Evolutionary conservation across 2,113 vertebrate species (phyloP), one percentile per base, ranked within the genome.

Genomic region (Ranitomeya variabilis): DNA sequence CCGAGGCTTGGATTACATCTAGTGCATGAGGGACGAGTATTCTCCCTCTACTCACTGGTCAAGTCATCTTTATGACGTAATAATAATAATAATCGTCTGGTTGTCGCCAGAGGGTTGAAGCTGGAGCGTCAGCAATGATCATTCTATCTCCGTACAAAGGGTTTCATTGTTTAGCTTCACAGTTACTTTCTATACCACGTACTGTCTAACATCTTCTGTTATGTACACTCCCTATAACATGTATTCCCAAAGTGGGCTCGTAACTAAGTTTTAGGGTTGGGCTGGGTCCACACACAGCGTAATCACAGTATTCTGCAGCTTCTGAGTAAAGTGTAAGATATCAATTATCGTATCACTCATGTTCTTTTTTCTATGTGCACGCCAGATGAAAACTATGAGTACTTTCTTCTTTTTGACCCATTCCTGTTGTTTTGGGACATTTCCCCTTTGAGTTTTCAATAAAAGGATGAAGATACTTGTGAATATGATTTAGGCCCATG

Each of bases 141-240:
- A 87, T 13, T 86, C 45, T n/a, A 78, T 19, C 11, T 79, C 11
- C 15, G n/a, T 54, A 73, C 66, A 85, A 60, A 62, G 37, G 11
- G 31, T 62, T 45, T 64, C 31, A 77, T 86, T 86, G 85, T 86
- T 78, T 37, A 78, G 45, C 55, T 15, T 16, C 23, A 59, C 23
- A 26, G 57, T 80, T 16, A 13, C 16, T 31, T 37, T 81, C 57
- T 59, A 18, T 60, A 80, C 26, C 73, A 74, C 31, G 19, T 74
- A 45, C 37, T 45, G 37, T 45, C 37, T 45, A 45, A 45, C 37
- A 73, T 71, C 67, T 73, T 18, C 37, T 18, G 51, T 52, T 52
- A 21, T 52, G 73, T 76, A 76, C 73, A 51, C 73, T 52, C 73
- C 73, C 73, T 76, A 45, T 7, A 76, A 76, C 45, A 21, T 76